These are phyloP conservation scores for Neolamprologus sp. DNA, from an alignment of 2,113 vertebrate genomes.

Conservation along the genomic window DNA sequence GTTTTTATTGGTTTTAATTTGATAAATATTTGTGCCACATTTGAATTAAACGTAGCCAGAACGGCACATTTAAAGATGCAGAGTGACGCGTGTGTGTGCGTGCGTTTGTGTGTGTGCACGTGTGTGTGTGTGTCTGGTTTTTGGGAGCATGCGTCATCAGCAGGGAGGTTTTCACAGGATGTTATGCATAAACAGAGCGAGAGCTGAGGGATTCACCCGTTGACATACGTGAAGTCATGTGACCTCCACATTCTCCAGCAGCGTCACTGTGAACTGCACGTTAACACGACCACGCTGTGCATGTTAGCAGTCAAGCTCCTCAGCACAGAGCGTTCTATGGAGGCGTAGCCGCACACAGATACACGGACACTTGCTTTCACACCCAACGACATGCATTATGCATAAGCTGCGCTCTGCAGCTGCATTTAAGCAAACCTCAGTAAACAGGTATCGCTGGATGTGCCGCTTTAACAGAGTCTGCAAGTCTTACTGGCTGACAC, in stretches of 20 bases:
- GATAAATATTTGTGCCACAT: neutral
- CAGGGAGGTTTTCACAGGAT: neutral
- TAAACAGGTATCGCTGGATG: neutral
- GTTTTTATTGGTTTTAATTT: neutral
- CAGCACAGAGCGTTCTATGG: neutral
- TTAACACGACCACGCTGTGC: neutral
- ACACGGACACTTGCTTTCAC: neutral
- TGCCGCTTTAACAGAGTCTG: neutral
- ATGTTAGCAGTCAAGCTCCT: neutral
- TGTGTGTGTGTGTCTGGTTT: fast-evolving
- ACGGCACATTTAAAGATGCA: neutral
- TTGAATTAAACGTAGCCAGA: neutral
- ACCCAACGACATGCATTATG: neutral
- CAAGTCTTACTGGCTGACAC: neutral
- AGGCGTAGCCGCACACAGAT: neutral
- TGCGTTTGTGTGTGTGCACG: fast-evolving
- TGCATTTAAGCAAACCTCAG: neutral
- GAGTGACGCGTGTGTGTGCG: neutral
- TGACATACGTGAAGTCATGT: neutral
- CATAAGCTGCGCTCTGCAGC: neutral
- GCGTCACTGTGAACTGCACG: neutral
- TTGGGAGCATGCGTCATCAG: conserved; percentile 8
- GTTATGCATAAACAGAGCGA: neutral
- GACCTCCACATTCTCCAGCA: neutral
- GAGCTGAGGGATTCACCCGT: neutral